Percentiles rank a stretch among this genome's conserved stretches.
Evolutionary conservation across 2,888 invertebrate genomes (phyloP).

Genomic region (Nomada hirtipes): DNA sequence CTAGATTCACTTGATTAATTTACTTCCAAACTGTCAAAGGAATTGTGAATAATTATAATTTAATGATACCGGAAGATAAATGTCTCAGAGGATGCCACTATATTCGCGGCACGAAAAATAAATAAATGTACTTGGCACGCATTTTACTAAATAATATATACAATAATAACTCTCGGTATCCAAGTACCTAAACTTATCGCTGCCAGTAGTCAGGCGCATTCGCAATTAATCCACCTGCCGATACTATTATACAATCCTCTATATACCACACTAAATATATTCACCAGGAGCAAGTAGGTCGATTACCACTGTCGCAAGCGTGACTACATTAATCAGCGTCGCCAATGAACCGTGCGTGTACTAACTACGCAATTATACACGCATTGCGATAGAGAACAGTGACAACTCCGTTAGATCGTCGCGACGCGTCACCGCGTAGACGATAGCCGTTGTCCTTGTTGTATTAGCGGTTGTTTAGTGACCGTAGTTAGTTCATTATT

Average conservation of each 20-base stretch:
- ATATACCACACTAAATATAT: slow-evolving; percentile 12
- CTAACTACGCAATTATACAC: slow-evolving; percentile 55
- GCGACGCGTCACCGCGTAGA: not conserved
- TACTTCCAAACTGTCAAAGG: too few species aligned
- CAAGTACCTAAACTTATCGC: not conserved
- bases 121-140: too few species aligned
- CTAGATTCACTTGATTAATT: too few species aligned
- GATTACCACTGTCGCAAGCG: slow-evolving; percentile 43
- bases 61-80: too few species aligned
- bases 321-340: slow-evolving; percentile 63
- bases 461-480: slow-evolving; percentile 75
- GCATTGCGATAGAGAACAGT: not conserved
- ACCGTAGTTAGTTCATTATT: slow-evolving; percentile 77
- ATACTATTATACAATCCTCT: not conserved
- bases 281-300: slow-evolving; percentile 12
- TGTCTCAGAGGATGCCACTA: too few species aligned
- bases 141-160: too few species aligned
- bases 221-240: not conserved
- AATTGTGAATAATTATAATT: too few species aligned
- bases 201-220: not conserved
- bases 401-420: not conserved
- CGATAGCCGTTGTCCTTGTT: slow-evolving; percentile 35
- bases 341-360: slow-evolving; percentile 43
- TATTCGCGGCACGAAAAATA: too few species aligned
- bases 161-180: not conserved